Conservation (phyloP, 2,113 vertebrate species). For the Corydoras sp. region DNA sequence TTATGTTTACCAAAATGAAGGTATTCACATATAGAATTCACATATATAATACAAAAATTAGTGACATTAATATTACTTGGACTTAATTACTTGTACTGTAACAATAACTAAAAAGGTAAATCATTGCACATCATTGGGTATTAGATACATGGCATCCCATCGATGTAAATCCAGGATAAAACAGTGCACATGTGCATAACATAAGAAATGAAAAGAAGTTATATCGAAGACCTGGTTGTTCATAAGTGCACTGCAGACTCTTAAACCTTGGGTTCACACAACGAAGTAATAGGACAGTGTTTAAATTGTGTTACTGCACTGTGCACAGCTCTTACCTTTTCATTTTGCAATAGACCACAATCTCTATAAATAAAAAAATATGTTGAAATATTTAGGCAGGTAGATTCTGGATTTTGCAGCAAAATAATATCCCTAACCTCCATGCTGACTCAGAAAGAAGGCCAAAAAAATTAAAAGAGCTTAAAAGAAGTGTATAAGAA, state of each 20-base stretch:
- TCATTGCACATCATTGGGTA: too few species aligned
- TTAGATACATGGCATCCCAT: too few species aligned
- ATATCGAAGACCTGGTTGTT: slow-evolving; percentile 58
- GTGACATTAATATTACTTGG: too few species aligned
- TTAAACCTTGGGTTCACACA: slow-evolving; percentile 63
- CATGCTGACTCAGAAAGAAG: slow-evolving; percentile 84
- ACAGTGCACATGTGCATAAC: not conserved
- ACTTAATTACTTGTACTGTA: too few species aligned
- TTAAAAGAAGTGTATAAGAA: slow-evolving; percentile 37
- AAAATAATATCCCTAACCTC: slow-evolving; percentile 95
- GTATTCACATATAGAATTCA: not conserved
- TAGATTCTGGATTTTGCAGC: slow-evolving; percentile 91
- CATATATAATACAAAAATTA: not conserved
- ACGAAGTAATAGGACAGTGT: slow-evolving; percentile 78
- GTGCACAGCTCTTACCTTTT: slow-evolving; percentile 97
- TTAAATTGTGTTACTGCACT: slow-evolving; percentile 95
- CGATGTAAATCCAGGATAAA: too few species aligned
- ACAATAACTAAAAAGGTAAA: too few species aligned
- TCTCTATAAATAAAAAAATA: slow-evolving; percentile 99
- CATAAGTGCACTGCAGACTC: slow-evolving; percentile 63
- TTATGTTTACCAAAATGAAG: too few species aligned
- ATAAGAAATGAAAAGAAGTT: slow-evolving; percentile 56
- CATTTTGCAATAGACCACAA: slow-evolving; percentile 99
- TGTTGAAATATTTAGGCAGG: slow-evolving; percentile 99
- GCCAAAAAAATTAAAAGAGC: slow-evolving; percentile 46